Base-by-base conservation (phyloP, 2,888 invertebrate genomes). In the Mylabris sibirica region DNA sequence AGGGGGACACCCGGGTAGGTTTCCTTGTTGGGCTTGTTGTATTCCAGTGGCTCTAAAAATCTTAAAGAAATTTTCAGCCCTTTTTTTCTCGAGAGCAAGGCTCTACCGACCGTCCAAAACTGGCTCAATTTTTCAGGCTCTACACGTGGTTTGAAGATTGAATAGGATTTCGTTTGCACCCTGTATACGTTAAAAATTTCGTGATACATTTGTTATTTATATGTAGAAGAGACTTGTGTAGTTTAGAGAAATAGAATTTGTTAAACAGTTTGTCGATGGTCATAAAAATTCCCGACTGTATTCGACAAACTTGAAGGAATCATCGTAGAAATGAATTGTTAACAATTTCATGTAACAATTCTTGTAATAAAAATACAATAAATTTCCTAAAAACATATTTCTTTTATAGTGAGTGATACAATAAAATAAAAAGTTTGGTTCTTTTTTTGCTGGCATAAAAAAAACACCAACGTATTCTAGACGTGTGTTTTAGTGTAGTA, bases 391-490 rank as follows among this genome's bases (percentile, higher is more conserved):
- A 61, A 35, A 5, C 60, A 11, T 12, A n/a, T 14, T 17, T 30
- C 14, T 60, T 17, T 30, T 14, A 1, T 17, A 9, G n/a, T 20
- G 8, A 17, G 20, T n/a, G 26, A 30, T 34, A 66, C 66, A 65
- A 65, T 66, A 63, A 65, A 64, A 65, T 38, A 63, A 65, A 64
- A 65, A 26, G 44, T 69, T 38, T 53, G 53, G 66, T n/a, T 63
- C 53, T 67, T 59, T 59, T 35, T 38, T 38, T 3, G 1, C 14
- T 2, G 14, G 3, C 14, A 38, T 38, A 14, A 38, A 38, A 38
- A 38, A n/a, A n/a, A n/a, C n/a, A n/a, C n/a, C 38, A 38, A 38
- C 35, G 8, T 35, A 35, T 35, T 41, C 44, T 11, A 44, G 6
- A 17, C 2, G 44, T 17, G 14, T 41, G 8, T 9, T 35, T 35